Evolutionary conservation across 1,140 invertebrate genomes (phyloP).

Genomic region (Drosophila mayri): DNA sequence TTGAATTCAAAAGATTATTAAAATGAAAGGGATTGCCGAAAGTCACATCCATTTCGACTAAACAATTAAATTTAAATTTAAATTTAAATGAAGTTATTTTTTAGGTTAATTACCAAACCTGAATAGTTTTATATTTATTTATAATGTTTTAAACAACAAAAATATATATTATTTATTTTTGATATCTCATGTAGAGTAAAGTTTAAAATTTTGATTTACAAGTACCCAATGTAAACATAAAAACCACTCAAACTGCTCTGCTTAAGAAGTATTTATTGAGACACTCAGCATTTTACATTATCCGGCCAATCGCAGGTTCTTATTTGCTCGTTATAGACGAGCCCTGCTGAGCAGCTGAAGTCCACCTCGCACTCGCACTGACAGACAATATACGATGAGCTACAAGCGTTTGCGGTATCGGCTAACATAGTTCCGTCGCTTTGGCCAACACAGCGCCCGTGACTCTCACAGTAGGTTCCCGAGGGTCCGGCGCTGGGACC

Average conservation of each 20-base stretch:
- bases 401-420: background rate
- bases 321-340: conserved; percentile 15
- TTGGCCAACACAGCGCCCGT: conserved; percentile 43
- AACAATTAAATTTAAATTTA: too few relatives aligned
- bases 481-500: conserved; percentile 68
- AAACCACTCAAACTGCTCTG: background rate
- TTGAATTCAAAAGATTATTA: too few relatives aligned
- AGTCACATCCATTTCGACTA: too few relatives aligned
- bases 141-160: too few relatives aligned
- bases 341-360: conserved; percentile 23
- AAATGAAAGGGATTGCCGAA: too few relatives aligned
- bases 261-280: conserved; percentile 34
- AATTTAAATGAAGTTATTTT: too few relatives aligned
- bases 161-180: background rate
- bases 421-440: conserved; percentile 40
- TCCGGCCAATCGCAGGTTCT: conserved; percentile 52
- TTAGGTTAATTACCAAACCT: too few relatives aligned
- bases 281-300: conserved; percentile 38
- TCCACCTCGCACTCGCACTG: conserved; percentile 68
- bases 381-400: conserved; percentile 47
- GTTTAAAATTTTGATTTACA: background rate
- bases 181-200: background rate
- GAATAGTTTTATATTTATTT: too few relatives aligned
- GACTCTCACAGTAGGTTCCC: conserved; percentile 58
- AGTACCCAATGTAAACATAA: background rate